Evolutionary conservation across 2,113 vertebrate species (phyloP), one percentile per base, ranked within the genome.

Genomic region (Rhynchopsitta pachyrhyncha): DNA sequence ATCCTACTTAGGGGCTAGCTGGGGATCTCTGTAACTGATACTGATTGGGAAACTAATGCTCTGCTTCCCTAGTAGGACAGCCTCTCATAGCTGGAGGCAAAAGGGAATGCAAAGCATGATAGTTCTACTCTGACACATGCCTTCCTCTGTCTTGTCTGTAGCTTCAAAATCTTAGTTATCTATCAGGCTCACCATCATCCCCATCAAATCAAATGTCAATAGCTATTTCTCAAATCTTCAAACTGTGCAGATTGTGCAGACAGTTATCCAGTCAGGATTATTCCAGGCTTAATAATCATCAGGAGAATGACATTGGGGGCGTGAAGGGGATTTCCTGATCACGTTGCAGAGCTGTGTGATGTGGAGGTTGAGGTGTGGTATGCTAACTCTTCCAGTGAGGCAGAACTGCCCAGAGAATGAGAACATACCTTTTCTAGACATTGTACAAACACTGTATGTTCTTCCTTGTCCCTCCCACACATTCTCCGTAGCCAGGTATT

Each of bases 271-370:
- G 7, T 44, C 55, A 62, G 31, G 28, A 62, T 46, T 84, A 53
- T 69, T 76, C 29, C 14, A 22, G 7, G 13, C 39, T 49, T 87
- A 62, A 67, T 50, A 46, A 49, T 77, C 20, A 20, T 35, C 2
- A 19, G 31, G 7, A 77, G 63, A 87, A 73, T 55, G 7, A 37
- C 2, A 1, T 0, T 68, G 9, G 37, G 9, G 0, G 1, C 3
- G 0, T 10, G 5, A 3, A 4, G 2, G 15, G 6, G 5, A 41
- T 46, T 78, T 69, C 22, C 39, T 70, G 39, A 33, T 64, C 18
- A 10, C 10, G 6, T 50, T 74, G 44, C 18, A 60, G 62, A 66
- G 22, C 23, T 39, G 8, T 31, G 33, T 28, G 22, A 37, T 71
- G 27, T 31, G 47, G 22, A 42, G 5, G 17, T 52, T 82, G 44